Percentiles rank a stretch among this genome's conserved stretches.
These are phyloP conservation scores for Octomys mimax DNA, from an alignment of 2,797 vertebrate species.

Conservation along the genomic window DNA sequence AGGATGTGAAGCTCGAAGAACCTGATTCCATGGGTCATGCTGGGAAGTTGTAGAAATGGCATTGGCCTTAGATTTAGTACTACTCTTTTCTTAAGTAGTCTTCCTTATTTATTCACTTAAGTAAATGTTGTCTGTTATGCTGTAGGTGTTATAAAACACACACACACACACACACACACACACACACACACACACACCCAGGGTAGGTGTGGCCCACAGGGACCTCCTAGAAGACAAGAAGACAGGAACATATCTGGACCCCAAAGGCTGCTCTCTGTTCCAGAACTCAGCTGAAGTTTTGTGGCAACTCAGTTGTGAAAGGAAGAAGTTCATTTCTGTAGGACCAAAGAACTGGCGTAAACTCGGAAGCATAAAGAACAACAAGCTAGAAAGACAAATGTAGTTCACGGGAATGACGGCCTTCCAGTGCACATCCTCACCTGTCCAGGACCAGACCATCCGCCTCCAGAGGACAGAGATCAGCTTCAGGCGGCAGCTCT, in stretches of 20 bases:
- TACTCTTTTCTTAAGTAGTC: not conserved
- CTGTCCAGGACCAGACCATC: not conserved
- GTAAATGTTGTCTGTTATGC: rapidly evolving
- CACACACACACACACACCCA: rapidly evolving
- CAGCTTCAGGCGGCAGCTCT: not conserved
- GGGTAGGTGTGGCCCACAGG: rapidly evolving
- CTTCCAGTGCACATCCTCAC: rapidly evolving
- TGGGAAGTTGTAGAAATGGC: too few relatives aligned
- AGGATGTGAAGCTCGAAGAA: rapidly evolving
- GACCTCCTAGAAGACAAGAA: rapidly evolving
- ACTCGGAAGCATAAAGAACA: not conserved
- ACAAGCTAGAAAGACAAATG: not conserved
- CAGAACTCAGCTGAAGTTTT: rapidly evolving
- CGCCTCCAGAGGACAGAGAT: not conserved
- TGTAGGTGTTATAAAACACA: rapidly evolving
- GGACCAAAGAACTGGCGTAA: rapidly evolving
- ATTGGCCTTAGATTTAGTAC: rapidly evolving
- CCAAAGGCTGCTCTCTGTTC: rapidly evolving
- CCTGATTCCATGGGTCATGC: rapidly evolving
- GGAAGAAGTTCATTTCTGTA: not conserved
- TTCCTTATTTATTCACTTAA: too few relatives aligned
- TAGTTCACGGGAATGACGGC: rapidly evolving
- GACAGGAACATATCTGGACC: not conserved
- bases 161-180: not conserved
- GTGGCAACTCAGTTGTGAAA: not conserved